Conservation (phyloP, 1,140 invertebrate species). For the Lasioglossum baleicum region DNA sequence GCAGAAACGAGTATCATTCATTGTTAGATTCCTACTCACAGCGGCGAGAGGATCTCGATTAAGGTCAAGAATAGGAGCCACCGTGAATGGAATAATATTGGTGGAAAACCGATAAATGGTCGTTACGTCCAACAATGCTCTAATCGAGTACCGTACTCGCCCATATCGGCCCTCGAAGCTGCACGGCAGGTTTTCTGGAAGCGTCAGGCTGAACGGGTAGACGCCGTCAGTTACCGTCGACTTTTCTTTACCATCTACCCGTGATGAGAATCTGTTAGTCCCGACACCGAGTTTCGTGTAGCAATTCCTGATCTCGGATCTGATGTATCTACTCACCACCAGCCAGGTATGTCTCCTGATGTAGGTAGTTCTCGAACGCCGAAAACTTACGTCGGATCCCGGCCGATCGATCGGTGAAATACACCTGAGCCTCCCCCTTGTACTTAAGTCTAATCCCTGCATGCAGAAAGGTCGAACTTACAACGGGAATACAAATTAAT, state of each 20-base stretch:
- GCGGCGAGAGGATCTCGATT: slow-evolving; percentile 66
- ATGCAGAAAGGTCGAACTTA: neutral
- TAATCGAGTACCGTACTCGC: slow-evolving; percentile 68
- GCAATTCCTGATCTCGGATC: neutral
- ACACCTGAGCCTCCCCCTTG: slow-evolving; percentile 67
- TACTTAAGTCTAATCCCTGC: slow-evolving; percentile 67
- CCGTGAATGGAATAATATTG: slow-evolving; percentile 66
- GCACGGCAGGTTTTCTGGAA: slow-evolving; percentile 67
- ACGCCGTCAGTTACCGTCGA: slow-evolving; percentile 51
- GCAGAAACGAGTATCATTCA: slow-evolving; percentile 20
- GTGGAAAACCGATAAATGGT: slow-evolving; percentile 53
- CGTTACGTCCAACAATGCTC: slow-evolving; percentile 61
- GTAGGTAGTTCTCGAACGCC: slow-evolving; percentile 64
- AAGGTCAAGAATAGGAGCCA: slow-evolving; percentile 63
- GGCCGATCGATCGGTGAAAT: slow-evolving; percentile 67
- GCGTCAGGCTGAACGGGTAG: slow-evolving; percentile 64
- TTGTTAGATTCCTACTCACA: slow-evolving; percentile 54
- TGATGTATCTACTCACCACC: slow-evolving; percentile 55
- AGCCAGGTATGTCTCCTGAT: slow-evolving; percentile 58
- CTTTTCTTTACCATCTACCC: slow-evolving; percentile 52
- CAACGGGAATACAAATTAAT: neutral
- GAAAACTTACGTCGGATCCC: slow-evolving; percentile 65
- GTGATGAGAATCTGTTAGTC: slow-evolving; percentile 42
- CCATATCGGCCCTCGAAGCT: slow-evolving; percentile 73
- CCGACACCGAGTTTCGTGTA: neutral